phyloP scores from a whole-genome alignment of 1,140 invertebrate species.

The Polyergus mexicanus region DNA sequence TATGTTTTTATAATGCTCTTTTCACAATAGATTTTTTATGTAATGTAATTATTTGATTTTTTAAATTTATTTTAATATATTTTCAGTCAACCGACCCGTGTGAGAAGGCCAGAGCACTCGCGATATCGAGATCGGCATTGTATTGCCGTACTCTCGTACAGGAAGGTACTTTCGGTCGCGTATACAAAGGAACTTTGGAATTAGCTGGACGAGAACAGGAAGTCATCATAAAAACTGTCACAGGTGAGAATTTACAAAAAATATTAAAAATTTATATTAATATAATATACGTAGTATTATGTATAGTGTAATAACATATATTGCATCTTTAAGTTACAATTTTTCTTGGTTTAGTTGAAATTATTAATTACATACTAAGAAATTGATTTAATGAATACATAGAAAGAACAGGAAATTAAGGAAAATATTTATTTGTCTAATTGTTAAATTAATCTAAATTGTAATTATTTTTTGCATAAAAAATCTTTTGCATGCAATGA shows the following conservation, averaged over 20 bases:
- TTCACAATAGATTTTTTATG: too few relatives aligned
- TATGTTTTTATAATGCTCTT: too few relatives aligned
- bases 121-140: conserved; percentile 89
- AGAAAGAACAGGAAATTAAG: too few relatives aligned
- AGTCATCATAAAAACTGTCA: conserved; percentile 94
- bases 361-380: background rate
- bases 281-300: background rate
- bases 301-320: conserved; percentile 22
- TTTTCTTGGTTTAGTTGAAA: background rate
- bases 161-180: conserved; percentile 94
- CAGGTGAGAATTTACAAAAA: conserved; percentile 87
- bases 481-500: background rate
- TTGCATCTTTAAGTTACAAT: background rate
- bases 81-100: conserved; percentile 87
- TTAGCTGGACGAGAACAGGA: conserved; percentile 90
- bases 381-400: background rate
- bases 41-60: background rate
- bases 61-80: conserved; percentile 7
- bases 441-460: background rate
- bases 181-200: conserved; percentile 91
- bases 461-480: background rate
- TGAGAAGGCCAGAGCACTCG: conserved; percentile 90
- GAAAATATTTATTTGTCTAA: too few relatives aligned
- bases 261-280: background rate
- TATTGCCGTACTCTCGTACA: conserved; percentile 89